These are phyloP conservation scores for Oncorhynchus tshawytscha DNA, from an alignment of 2,113 vertebrate genomes.

Conservation along the genomic window DNA sequence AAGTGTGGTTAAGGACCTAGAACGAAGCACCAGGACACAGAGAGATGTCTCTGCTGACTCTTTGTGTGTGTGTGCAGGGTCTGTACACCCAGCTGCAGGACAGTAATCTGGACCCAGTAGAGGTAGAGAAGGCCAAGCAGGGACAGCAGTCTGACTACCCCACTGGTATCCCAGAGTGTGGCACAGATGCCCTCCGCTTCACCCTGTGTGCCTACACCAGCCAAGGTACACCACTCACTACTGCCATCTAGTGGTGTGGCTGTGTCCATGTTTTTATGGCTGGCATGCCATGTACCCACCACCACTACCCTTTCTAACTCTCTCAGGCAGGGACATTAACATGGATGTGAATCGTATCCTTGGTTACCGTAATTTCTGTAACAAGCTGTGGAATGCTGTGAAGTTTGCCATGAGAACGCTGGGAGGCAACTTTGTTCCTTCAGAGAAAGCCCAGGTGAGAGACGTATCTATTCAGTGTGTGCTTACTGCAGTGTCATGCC, in stretches of 20 bases:
- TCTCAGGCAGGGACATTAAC: conserved; percentile 87
- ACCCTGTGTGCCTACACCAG: conserved; percentile 83
- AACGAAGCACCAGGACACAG: no score
- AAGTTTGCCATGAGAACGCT: conserved; percentile 86
- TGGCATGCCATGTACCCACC: neutral
- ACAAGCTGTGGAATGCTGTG: conserved; percentile 93
- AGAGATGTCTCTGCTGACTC: neutral
- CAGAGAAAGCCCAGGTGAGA: conserved; percentile 71
- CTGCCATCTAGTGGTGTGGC: neutral
- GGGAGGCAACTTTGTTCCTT: conserved; percentile 79
- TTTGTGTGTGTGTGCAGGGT: conserved; percentile 62
- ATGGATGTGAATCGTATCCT: conserved; percentile 91
- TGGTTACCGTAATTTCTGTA: conserved; percentile 92
- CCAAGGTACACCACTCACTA: conserved; percentile 71
- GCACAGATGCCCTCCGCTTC: conserved; percentile 87
- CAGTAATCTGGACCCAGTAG: conserved; percentile 80
- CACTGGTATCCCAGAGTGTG: conserved; percentile 87
- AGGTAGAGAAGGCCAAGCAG: conserved; percentile 77
- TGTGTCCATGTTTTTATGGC: neutral
- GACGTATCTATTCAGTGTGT: neutral
- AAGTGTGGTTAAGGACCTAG: no score
- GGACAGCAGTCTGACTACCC: conserved; percentile 86
- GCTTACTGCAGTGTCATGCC: neutral
- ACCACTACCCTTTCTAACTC: neutral
- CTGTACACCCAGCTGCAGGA: conserved; percentile 78